Evolutionary conservation across 2,888 invertebrate species (phyloP).

Genomic region (Subacronicta megacephala): DNA sequence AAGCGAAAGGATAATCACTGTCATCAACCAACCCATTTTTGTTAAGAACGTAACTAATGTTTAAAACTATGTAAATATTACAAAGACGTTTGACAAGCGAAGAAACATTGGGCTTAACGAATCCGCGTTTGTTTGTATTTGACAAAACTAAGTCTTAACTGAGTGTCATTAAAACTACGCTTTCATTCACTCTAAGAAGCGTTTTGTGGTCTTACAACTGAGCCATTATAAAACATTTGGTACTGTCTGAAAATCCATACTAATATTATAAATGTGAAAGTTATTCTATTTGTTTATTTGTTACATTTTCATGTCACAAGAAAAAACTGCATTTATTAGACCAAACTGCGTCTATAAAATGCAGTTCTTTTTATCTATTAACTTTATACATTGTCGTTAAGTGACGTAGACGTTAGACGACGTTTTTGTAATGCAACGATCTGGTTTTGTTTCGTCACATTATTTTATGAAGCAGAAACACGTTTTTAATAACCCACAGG

Average conservation of each 20-base stretch:
- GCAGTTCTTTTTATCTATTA: not conserved
- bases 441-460: constrained; percentile 19
- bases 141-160: constrained; percentile 5
- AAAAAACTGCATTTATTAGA: too few species aligned
- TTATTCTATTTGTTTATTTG: too few species aligned
- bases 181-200: constrained; percentile 10
- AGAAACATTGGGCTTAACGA: constrained; percentile 15
- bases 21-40: constrained; percentile 33
- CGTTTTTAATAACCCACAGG: constrained; percentile 32
- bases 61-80: constrained; percentile 25
- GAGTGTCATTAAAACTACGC: constrained; percentile 1
- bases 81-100: constrained; percentile 15
- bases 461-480: constrained; percentile 33
- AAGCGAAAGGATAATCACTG: constrained; percentile 26
- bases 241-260: not conserved
- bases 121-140: constrained; percentile 13
- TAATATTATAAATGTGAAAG: too few species aligned
- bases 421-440: constrained; percentile 23
- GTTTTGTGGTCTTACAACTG: not conserved
- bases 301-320: too few species aligned
- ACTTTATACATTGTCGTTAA: not conserved
- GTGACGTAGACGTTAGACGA: constrained; percentile 9
- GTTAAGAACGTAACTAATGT: constrained; percentile 26
- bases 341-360: too few species aligned
- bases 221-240: constrained; percentile 3